A percentile compares a stretch with the other conserved stretches of the same genome.
Conservation (phyloP, 2,113 vertebrate species). For the Corvus cornix region DNA sequence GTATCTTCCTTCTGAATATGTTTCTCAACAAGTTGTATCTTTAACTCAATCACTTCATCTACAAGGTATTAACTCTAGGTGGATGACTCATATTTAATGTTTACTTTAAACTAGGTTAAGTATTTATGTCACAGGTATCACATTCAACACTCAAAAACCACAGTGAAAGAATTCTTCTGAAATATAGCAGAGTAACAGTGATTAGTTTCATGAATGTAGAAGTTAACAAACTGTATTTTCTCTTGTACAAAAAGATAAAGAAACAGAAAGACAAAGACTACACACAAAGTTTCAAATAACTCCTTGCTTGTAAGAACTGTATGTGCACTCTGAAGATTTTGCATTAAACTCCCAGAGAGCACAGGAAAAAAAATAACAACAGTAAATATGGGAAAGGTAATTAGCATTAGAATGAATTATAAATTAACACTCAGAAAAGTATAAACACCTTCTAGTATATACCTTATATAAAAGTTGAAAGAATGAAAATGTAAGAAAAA, state of each 20-base stretch:
- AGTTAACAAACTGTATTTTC: not conserved
- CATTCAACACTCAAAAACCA: not conserved
- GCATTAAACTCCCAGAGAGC: not conserved
- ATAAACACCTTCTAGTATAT: not conserved
- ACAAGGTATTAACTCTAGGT: not conserved
- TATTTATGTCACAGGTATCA: not conserved
- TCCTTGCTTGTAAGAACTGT: not conserved
- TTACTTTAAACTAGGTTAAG: not conserved
- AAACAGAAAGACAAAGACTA: not conserved
- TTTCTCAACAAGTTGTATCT: not conserved
- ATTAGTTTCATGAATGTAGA: not conserved
- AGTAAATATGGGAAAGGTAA: not conserved
- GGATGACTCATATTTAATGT: not conserved
- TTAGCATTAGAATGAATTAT: not conserved
- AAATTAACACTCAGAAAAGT: not conserved
- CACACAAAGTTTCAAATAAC: not conserved
- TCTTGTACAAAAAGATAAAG: not conserved
- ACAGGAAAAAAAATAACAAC: not conserved
- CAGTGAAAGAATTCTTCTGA: not conserved
- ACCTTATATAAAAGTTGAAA: not conserved
- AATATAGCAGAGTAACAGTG: not conserved
- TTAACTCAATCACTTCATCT: not conserved
- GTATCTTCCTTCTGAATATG: not conserved
- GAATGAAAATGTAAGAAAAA: not conserved
- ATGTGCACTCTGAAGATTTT: not conserved